Evolutionary conservation across 2,888 invertebrate species (phyloP).

Genomic region (Macaria liturata): DNA sequence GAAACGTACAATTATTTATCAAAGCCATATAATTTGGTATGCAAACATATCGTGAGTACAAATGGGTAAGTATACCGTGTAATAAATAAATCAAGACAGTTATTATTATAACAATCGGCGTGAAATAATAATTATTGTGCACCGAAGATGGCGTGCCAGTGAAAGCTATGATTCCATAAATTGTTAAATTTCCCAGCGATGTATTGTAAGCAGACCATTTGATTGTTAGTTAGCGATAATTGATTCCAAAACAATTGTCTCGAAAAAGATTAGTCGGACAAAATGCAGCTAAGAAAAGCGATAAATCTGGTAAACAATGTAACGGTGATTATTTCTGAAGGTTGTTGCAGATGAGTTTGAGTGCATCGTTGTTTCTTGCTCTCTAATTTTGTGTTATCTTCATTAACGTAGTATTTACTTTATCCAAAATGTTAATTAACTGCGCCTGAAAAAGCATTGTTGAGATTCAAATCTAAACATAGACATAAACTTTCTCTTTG

Average conservation of each 20-base stretch:
- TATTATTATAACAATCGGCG: slow-evolving; percentile 19
- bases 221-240: slow-evolving; percentile 18
- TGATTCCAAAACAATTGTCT: slow-evolving; percentile 24
- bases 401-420: too few species aligned
- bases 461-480: too few species aligned
- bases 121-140: slow-evolving; percentile 22
- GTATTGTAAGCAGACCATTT: slow-evolving; percentile 13
- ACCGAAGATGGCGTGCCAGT: slow-evolving; percentile 26
- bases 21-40: slow-evolving; percentile 11
- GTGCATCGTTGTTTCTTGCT: too few species aligned
- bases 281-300: slow-evolving; percentile 6
- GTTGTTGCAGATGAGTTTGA: not conserved
- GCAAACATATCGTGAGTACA: slow-evolving; percentile 26
- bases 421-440: too few species aligned
- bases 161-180: slow-evolving; percentile 27
- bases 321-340: slow-evolving; percentile 9
- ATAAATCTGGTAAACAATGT: slow-evolving; percentile 18
- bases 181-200: slow-evolving; percentile 21
- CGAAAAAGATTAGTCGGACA: slow-evolving; percentile 5
- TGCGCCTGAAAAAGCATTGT: too few species aligned
- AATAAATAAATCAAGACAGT: slow-evolving; percentile 25
- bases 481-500: too few species aligned
- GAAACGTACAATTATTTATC: slow-evolving; percentile 4
- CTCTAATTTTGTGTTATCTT: too few species aligned
- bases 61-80: slow-evolving; percentile 30